A percentile compares a stretch with the other conserved stretches of the same genome.
These are phyloP conservation scores for Corvus cornix DNA, from an alignment of 2,113 vertebrate species.

Conservation along the genomic window DNA sequence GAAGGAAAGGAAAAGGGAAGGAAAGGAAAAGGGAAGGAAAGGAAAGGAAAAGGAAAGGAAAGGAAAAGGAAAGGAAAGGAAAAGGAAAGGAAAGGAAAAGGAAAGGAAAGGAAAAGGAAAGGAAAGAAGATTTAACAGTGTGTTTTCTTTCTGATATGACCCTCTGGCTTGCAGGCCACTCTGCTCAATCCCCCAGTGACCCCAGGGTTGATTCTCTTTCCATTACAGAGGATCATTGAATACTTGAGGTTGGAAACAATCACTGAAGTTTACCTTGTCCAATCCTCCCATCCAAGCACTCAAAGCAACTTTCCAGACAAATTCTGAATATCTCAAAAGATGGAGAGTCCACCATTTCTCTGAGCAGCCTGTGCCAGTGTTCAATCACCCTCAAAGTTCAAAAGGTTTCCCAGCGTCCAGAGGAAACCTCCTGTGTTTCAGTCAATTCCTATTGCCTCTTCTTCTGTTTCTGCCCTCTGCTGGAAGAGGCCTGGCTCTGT, in stretches of 20 bases:
- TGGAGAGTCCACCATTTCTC: background rate
- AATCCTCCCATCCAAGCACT: background rate
- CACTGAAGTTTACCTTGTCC: background rate
- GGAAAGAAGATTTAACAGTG: background rate
- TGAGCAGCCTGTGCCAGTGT: background rate
- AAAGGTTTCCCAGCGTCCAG: background rate
- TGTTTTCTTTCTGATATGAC: background rate
- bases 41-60: too few species aligned
- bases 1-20: too few species aligned
- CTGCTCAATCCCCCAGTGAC: background rate
- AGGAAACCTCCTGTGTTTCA: background rate
- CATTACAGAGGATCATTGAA: background rate
- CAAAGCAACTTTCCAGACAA: background rate
- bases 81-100: background rate
- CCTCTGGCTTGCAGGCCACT: background rate
- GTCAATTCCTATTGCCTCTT: background rate
- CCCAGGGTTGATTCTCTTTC: background rate
- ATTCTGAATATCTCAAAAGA: background rate
- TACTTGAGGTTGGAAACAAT: background rate
- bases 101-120: too few species aligned
- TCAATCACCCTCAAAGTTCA: background rate
- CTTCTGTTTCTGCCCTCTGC: background rate
- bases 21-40: too few species aligned
- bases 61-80: too few species aligned
- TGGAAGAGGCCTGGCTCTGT: background rate